These are phyloP conservation scores for Larimichthys crocea DNA, from an alignment of 2,113 vertebrate species.

Conservation along the genomic window DNA sequence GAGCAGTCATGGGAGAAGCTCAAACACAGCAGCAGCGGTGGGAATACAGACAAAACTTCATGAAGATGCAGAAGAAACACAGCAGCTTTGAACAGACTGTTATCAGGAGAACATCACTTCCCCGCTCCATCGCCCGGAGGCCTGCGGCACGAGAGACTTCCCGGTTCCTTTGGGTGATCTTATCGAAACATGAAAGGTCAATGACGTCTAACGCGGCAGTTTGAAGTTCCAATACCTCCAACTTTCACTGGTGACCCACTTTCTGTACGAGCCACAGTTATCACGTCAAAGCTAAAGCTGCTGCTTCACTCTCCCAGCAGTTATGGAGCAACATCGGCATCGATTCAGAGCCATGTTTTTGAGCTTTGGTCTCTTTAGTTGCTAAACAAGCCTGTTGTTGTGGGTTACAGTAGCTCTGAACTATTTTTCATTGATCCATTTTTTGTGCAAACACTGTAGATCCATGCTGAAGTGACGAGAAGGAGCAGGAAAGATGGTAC, in stretches of 20 bases:
- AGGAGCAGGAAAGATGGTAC: too few species aligned
- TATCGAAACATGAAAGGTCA: background rate
- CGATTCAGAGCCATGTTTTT: too few species aligned
- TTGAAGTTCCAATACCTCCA: background rate
- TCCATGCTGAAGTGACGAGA: too few species aligned
- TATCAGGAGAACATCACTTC: slow-evolving; percentile 16
- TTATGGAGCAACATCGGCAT: too few species aligned
- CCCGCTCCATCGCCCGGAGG: background rate
- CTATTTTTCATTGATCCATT: too few species aligned
- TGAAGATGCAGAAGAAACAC: slow-evolving; percentile 7
- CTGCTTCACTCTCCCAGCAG: too few species aligned
- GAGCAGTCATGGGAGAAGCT: slow-evolving; percentile 64
- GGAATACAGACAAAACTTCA: slow-evolving; percentile 19
- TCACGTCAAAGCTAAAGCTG: too few species aligned
- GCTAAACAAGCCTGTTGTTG: too few species aligned
- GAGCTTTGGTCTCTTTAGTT: too few species aligned
- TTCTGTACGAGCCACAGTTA: background rate
- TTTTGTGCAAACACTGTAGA: too few species aligned
- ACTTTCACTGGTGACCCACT: background rate
- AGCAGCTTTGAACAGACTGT: background rate
- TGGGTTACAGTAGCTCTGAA: too few species aligned
- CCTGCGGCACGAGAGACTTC: background rate
- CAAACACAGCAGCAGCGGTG: background rate
- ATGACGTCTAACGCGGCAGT: background rate
- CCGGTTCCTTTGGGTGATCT: background rate